Percentiles rank a stretch among this genome's conserved stretches.
Conservation (phyloP, 1,140 invertebrate genomes). For the Drosophila azteca region DNA sequence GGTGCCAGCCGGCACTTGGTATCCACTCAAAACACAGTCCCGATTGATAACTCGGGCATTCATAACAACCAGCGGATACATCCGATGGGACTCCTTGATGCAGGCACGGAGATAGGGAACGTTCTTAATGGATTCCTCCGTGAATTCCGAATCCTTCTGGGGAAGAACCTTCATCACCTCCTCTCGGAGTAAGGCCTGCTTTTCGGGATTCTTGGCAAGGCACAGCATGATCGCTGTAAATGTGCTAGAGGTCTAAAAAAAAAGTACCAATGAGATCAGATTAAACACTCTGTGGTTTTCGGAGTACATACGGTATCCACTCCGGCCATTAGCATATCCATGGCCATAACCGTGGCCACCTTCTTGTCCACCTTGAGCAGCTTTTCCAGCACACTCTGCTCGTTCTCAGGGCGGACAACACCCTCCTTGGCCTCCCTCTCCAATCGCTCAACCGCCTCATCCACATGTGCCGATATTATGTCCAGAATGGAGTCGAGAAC, state of each 20-base stretch:
- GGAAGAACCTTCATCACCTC: conserved; percentile 87
- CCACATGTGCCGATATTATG: conserved; percentile 48
- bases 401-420: conserved; percentile 48
- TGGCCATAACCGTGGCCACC: conserved; percentile 83
- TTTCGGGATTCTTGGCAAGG: conserved; percentile 89
- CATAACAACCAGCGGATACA: conserved; percentile 84
- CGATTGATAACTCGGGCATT: conserved; percentile 84
- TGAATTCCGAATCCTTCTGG: conserved; percentile 84
- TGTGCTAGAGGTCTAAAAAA: conserved; percentile 51
- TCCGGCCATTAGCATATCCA: conserved; percentile 82
- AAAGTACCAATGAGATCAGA: too few relatives aligned
- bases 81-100: conserved; percentile 86
- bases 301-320: conserved; percentile 73
- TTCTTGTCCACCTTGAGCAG: conserved; percentile 84
- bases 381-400: conserved; percentile 82
- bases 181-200: conserved; percentile 88
- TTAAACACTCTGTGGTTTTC: too few relatives aligned
- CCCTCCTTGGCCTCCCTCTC: conserved; percentile 47
- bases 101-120: conserved; percentile 87
- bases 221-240: conserved; percentile 43
- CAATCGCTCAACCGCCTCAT: conserved; percentile 64
- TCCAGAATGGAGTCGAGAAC: conserved; percentile 68
- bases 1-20: conserved; percentile 86
- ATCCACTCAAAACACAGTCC: conserved; percentile 85
- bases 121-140: conserved; percentile 85